Percentiles rank a stretch among this genome's conserved stretches.
Conservation (phyloP, 2,113 vertebrate species). For the Rhinoderma darwinii region DNA sequence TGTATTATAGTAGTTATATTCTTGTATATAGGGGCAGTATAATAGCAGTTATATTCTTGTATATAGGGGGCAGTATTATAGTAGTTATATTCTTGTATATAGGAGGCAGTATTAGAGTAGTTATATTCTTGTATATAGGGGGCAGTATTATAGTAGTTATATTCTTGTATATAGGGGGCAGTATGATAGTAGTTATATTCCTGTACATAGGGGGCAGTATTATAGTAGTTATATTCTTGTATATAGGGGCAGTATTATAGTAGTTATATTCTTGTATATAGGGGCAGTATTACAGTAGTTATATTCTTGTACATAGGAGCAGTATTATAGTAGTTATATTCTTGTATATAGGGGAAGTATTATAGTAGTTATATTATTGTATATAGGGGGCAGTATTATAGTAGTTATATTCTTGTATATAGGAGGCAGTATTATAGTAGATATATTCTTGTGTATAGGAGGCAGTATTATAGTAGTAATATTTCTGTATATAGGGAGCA, state of each 20-base stretch:
- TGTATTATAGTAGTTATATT: too few relatives aligned
- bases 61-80: too few relatives aligned
- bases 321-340: slow-evolving; percentile 26
- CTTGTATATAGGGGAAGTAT: slow-evolving; percentile 13
- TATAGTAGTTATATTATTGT: slow-evolving; percentile 21
- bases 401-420: slow-evolving; percentile 16
- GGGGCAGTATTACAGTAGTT: slow-evolving; percentile 11
- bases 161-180: too few relatives aligned
- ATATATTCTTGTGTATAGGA: slow-evolving; percentile 4
- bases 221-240: slow-evolving; percentile 13
- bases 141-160: too few relatives aligned
- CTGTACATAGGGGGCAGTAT: slow-evolving; percentile 7
- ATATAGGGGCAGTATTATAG: slow-evolving; percentile 14
- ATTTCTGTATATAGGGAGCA: too few relatives aligned
- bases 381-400: slow-evolving; percentile 11
- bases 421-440: slow-evolving; percentile 7
- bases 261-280: slow-evolving; percentile 16
- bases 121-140: too few relatives aligned
- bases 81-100: too few relatives aligned
- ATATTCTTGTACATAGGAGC: slow-evolving; percentile 2
- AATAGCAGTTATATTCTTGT: too few relatives aligned
- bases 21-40: too few relatives aligned
- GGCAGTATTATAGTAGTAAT: too few relatives aligned
- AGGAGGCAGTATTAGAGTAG: too few relatives aligned
- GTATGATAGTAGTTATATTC: slow-evolving; percentile 12